These are phyloP conservation scores for Spongilla lacustris DNA, from an alignment of 37 sponge, comb jelly and placozoan species.

Conservation along the genomic window DNA sequence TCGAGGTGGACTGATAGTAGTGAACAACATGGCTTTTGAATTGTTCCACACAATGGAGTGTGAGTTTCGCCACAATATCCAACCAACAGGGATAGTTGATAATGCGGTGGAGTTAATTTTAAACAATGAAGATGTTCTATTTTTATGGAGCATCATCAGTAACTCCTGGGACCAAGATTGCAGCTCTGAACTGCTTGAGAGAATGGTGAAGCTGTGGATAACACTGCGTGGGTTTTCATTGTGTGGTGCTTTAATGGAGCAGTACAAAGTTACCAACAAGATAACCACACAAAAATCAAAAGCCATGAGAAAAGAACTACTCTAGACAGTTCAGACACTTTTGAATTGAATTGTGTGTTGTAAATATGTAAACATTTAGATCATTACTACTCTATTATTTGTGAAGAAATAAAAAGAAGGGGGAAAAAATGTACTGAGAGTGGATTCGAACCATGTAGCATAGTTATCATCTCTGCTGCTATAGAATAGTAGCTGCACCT, in stretches of 20 bases:
- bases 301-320: constrained; percentile 7
- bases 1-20: constrained; percentile 20
- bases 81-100: not conserved
- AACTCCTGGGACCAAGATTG: constrained; percentile 15
- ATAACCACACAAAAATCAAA: constrained; percentile 26
- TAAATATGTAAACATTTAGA: too few relatives aligned
- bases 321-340: not conserved
- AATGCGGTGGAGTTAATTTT: not conserved
- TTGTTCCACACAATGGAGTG: constrained; percentile 21
- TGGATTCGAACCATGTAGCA: too few relatives aligned
- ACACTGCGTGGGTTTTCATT: constrained; percentile 24
- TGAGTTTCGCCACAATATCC: constrained; percentile 5
- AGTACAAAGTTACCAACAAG: constrained; percentile 16
- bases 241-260: constrained; percentile 18
- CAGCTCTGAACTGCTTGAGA: not conserved
- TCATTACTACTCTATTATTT: too few relatives aligned
- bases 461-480: too few relatives aligned
- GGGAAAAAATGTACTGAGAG: too few relatives aligned
- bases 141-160: constrained; percentile 9
- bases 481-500: too few relatives aligned
- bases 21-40: constrained; percentile 18
- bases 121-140: constrained; percentile 17
- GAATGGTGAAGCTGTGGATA: constrained; percentile 11
- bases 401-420: too few relatives aligned
- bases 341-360: too few relatives aligned